Evolutionary conservation across 2,113 vertebrate species (phyloP), one percentile per base, ranked within the genome.

Genomic region (Mesitornis unicolor): DNA sequence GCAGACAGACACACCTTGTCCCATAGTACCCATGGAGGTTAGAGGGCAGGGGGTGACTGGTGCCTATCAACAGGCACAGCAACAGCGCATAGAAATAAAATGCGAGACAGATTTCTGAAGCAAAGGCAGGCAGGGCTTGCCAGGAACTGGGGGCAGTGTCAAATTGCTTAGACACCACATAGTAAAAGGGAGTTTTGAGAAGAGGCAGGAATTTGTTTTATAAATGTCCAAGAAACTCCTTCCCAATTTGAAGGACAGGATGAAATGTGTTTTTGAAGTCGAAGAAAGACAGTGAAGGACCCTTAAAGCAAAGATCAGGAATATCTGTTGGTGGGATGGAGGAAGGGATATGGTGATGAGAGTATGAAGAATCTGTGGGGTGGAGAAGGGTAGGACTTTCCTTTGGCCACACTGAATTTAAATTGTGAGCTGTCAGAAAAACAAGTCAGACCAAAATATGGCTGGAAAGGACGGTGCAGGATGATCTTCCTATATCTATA

Each of bases 11-110:
- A 42, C 14, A 38, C 13, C 24, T 51, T 48, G 16, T 40, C 20
- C n/a, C 4, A 0, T 25, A 18, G n/a, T 61, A 16, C 33, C 0
- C 0, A 2, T 21, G 78, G 50, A 65, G n/a, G 11, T 61, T 74
- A 47, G 67, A 38, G 40, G 36, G 36, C 50, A 57, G 26, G 45
- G 89, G 54, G 26, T 51, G 35, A 38, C 76, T 51, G 16, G 33
- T 43, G 40, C 14, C 24, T 84, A 5, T 40, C 43, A n/a, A 20
- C 17, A 59, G 56, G 18, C 3, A 0, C n/a, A n/a, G n/a, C n/a
- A 67, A 42, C 16, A 19, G 7, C 35, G 25, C 4, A 11, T 51
- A 53, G 50, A 67, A 78, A 26, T 10, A 75, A 71, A 61, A 47
- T 43, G 43, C 2, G 16, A 87, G 48, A 11, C 9, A 11, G 40